phyloP scores from a whole-genome alignment of 2,888 invertebrate genomes.

The Netelia virgata region DNA sequence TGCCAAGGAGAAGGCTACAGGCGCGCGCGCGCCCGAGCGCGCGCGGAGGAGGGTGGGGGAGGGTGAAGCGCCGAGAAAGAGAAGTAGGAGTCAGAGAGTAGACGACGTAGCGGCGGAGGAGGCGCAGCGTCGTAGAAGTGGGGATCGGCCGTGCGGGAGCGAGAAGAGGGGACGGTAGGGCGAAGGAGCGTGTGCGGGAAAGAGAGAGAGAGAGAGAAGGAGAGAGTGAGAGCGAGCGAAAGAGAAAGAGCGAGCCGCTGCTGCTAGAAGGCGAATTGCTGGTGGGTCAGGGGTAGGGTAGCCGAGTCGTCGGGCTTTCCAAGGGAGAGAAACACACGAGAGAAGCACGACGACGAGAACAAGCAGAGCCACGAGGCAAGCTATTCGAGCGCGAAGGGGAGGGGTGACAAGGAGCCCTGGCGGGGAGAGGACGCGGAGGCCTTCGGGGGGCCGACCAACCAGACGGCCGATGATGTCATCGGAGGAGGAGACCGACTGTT shows the following conservation, averaged over 20 bases:
- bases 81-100: conserved; percentile 64
- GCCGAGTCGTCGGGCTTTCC: conserved; percentile 68
- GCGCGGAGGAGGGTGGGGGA: conserved; percentile 78
- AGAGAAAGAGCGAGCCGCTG: conserved; percentile 71
- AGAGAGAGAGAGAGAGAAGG: conserved; percentile 71
- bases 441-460: conserved; percentile 91
- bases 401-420: conserved; percentile 87
- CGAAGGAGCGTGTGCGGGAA: conserved; percentile 69
- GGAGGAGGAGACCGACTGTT: conserved; percentile 97
- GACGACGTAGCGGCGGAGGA: conserved; percentile 72
- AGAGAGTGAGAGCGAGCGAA: conserved; percentile 71
- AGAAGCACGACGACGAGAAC: conserved; percentile 85
- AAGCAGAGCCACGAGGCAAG: conserved; percentile 88
- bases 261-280: conserved; percentile 68
- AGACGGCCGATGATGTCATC: conserved; percentile 97
- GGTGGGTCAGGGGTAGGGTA: conserved; percentile 73
- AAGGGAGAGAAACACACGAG: conserved; percentile 61
- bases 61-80: conserved; percentile 78
- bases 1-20: conserved; percentile 83
- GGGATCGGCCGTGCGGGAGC: conserved; percentile 73
- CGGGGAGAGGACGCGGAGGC: conserved; percentile 90
- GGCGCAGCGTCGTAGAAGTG: conserved; percentile 72
- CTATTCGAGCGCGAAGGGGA: conserved; percentile 88
- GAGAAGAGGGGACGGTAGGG: conserved; percentile 69
- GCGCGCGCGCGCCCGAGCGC: conserved; percentile 58